phyloP scores from a whole-genome alignment of 2,888 invertebrate genomes.

The Spilosoma lubricipeda region DNA sequence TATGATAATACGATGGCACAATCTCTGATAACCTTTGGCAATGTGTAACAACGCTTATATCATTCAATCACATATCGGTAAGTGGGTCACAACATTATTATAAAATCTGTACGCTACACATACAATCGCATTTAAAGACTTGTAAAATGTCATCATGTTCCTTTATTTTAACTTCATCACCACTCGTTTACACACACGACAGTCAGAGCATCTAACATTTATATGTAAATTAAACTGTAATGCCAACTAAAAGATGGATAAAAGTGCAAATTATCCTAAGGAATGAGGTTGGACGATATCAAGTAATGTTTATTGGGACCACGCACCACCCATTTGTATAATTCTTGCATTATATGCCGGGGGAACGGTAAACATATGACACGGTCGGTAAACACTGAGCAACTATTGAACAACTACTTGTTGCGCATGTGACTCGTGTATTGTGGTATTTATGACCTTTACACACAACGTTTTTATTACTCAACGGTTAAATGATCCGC shows the following conservation, averaged over 20 bases:
- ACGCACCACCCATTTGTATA: conserved; percentile 74
- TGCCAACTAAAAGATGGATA: conserved; percentile 75
- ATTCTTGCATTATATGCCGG: conserved; percentile 65
- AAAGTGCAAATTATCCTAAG: conserved; percentile 74
- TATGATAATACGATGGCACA: no score
- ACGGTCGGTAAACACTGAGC: conserved; percentile 29
- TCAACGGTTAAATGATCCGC: background rate
- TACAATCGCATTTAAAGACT: conserved; percentile 7
- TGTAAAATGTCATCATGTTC: conserved; percentile 25
- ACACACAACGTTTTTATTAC: conserved; percentile 11
- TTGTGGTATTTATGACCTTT: conserved; percentile 36
- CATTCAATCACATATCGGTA: background rate
- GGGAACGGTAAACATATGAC: conserved; percentile 26
- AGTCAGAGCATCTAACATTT: conserved; percentile 63
- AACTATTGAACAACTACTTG: conserved; percentile 43
- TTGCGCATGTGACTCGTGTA: conserved; percentile 36
- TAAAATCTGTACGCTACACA: background rate
- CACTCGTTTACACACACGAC: conserved; percentile 40
- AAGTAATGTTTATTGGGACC: conserved; percentile 64
- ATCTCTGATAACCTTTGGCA: no score
- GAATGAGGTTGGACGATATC: conserved; percentile 58
- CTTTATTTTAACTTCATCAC: conserved; percentile 25
- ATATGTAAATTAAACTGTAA: conserved; percentile 79
- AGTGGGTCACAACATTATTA: conserved; percentile 30
- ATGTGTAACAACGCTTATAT: background rate